Base-by-base conservation (phyloP, 1,140 invertebrate species). In the Manduca sexta region DNA sequence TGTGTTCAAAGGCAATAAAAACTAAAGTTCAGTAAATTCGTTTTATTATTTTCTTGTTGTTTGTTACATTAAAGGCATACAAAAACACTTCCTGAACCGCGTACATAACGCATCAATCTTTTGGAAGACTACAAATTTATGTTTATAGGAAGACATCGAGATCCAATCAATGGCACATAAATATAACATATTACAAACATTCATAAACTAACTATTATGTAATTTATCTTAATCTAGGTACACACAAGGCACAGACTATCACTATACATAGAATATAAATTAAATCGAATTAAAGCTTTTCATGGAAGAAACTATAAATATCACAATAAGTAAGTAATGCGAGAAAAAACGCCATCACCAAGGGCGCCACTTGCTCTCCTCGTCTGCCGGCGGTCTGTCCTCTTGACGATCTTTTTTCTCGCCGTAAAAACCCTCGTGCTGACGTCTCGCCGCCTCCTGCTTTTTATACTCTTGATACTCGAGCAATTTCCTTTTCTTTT, bases 201-300 rank as follows among this genome's bases (percentile, higher is more conserved):
- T 34, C 11, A 12, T 34, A 12, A 1, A 34, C 11, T 34, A 34
- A 34, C 33, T 1, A 34, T 34, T 34, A 2, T 12, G 33, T 34
- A 12, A 12, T 34, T 34, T 34, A 46, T 46, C 45, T 54, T 49
- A 51, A 53, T 56, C 49, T 44, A 53, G 42, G 45, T 33, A 55
- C 35, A 58, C 12, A 52, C 54, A 63, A 68, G 59, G 54, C 63
- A 70, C 64, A 34, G 33, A 8, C 33, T 38, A 56, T 49, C 37
- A 52, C 47, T 48, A 53, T 47, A 61, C 30, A 39, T 58, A 14
- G 21, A 43, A 56, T 48, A 70, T 67, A 67, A 69, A 56, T 78
- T 77, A 81, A 59, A 81, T 74, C 74, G 64, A 82, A 82, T 85
- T 85, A 85, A 85, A 85, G 82, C 82, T 85, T 82, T 77, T 72